Evolutionary conservation across 2,888 invertebrate genomes (phyloP).

Genomic region (Phalera bucephala): DNA sequence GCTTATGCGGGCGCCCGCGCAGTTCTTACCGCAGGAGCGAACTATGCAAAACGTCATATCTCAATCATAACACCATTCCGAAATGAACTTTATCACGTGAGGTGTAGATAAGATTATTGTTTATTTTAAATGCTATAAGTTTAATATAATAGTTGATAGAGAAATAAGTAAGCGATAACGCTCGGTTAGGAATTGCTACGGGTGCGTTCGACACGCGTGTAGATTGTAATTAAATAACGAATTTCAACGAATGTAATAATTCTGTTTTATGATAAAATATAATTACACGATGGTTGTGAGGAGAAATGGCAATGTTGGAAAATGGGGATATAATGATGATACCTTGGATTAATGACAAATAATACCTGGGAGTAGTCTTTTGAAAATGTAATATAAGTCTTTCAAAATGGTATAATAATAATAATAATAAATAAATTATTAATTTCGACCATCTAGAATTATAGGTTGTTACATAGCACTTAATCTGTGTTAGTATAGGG

Average conservation of each 20-base stretch:
- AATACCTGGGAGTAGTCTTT: too few relatives aligned
- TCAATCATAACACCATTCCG: constrained; percentile 18
- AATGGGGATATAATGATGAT: too few relatives aligned
- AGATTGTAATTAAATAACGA: constrained; percentile 27
- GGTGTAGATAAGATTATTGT: constrained; percentile 8
- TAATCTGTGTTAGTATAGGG: too few relatives aligned
- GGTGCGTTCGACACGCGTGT: constrained; percentile 36
- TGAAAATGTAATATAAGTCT: too few relatives aligned
- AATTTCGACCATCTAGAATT: too few relatives aligned
- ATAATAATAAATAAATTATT: too few relatives aligned
- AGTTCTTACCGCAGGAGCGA: constrained; percentile 29
- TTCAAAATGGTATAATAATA: too few relatives aligned
- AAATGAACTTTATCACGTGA: constrained; percentile 34
- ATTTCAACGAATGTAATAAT: not conserved
- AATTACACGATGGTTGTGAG: too few relatives aligned
- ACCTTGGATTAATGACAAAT: too few relatives aligned
- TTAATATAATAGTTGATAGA: constrained; percentile 61
- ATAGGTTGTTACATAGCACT: too few relatives aligned
- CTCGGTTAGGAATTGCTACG: constrained; percentile 45
- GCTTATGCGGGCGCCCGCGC: constrained; percentile 74
- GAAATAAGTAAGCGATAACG: constrained; percentile 59
- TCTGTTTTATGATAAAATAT: not conserved
- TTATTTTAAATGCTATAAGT: constrained; percentile 9
- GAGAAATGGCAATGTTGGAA: too few relatives aligned
- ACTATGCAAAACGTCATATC: constrained; percentile 33